Evolutionary conservation across 2,797 vertebrate species (phyloP), one percentile per base, ranked within the genome.

Genomic region (Myiothlypis chrysogaster): DNA sequence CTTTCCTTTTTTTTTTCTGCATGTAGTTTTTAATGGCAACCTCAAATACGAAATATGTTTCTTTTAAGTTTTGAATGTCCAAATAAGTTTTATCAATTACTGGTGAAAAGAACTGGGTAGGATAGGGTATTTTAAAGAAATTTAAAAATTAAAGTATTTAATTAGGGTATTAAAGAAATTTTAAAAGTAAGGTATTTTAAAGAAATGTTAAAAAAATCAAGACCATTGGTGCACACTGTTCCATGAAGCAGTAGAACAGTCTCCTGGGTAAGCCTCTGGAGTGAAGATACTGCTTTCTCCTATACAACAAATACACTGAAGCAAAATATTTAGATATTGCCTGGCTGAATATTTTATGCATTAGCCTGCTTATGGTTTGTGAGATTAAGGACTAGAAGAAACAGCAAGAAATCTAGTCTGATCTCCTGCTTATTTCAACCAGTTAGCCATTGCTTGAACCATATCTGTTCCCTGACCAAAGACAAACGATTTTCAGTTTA

Each of bases 231-330:
- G 59, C 12, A 9, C 3, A 2, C 10, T 13, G 13, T 14, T 27
- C 24, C 0, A 0, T 71, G 53, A 37, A 60, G 39, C 24, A n/a
- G 9, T 35, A 59, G 37, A 76, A 35, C 0, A 3, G 19, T 39
- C 13, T 5, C 13, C 47, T 47, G 55, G 30, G 34, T 17, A 60
- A 79, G 25, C 10, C 13, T 83, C 79, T 72, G 34, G 35, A 15
- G 12, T 56, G 57, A 71, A 71, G 41, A 34, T 32, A 22, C 10
- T 44, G 3, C 10, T 81, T 77, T 87, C 10, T 60, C 15, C 57
- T 41, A 8, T 4, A 32, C 8, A 27, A 39, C 1, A 14, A 20
- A 35, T 2, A 41, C 20, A 79, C 14, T 27, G 32, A 64, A 87
- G 12, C 5, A 43, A 84, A 79, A 76, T 63, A 14, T 14, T 49